Evolutionary conservation across 2,888 invertebrate species (phyloP), one percentile per base, ranked within the genome.

Genomic region (Platerodrilus igneus): DNA sequence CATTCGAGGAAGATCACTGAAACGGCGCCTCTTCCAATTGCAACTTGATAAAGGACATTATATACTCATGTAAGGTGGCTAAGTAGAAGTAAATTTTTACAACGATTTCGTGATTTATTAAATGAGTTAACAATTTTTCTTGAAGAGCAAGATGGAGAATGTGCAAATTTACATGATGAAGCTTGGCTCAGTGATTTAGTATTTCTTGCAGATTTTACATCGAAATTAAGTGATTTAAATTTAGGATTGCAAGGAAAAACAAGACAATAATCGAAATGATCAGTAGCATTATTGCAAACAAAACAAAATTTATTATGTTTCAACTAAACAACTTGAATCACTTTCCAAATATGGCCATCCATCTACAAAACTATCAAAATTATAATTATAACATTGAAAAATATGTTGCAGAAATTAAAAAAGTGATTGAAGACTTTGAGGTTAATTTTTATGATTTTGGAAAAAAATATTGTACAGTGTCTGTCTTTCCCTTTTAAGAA

Each of bases 171-270:
- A 4, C 10, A 10, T 9, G 3, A 3, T 25, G 25, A 17, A 2
- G 9, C 39, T 31, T 37, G 34, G 33, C 2, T 27, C 32, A 20
- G 27, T n/a, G n/a, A 45, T 13, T 43, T 42, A 30, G 35, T 19
- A 19, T 37, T 43, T 27, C 21, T 43, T 22, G 18, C 36, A 30
- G 37, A n/a, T n/a, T 37, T 21, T 21, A 3, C 21, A 36, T 10
- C 3, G 11, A 37, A 37, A 29, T 31, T 45, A 25, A 45, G 34
- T 32, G 4, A 44, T 27, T 44, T 45, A 43, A 45, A 45, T 43
- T 38, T 45, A 33, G 34, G 38, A 38, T 16, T 42, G 28, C 41
- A 42, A 40, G 39, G 34, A 6, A 45, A 42, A 37, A 42, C 28
- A 43, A 45, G 32, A 22, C 26, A 37, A 15, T 45, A 32, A 32